Conservation (phyloP, 2,113 vertebrate species). For the Ammodytes marinus region DNA sequence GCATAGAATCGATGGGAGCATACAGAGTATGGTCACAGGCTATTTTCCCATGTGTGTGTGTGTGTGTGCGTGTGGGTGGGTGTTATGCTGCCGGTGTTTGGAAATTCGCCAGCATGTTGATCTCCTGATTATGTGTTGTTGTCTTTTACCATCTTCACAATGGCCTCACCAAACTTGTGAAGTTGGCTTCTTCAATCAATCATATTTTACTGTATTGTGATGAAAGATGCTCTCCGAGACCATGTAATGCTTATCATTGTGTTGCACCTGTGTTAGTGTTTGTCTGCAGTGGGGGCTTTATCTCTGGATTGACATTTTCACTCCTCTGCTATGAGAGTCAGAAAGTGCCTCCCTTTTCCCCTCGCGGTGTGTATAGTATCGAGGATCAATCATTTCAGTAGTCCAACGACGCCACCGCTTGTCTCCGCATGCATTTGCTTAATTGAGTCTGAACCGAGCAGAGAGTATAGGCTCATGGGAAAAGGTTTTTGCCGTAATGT, state of each 20-base stretch:
- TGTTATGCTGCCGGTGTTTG: conserved; percentile 29
- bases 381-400: conserved; percentile 35
- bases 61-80: neutral
- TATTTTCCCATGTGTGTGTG: conserved; percentile 7
- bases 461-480: conserved; percentile 3
- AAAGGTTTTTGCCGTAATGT: conserved; percentile 1
- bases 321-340: conserved; percentile 11
- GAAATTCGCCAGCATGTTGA: conserved; percentile 14
- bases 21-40: conserved; percentile 19
- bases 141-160: neutral
- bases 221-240: conserved; percentile 19
- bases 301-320: conserved; percentile 50
- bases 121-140: conserved; percentile 1
- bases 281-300: conserved; percentile 39
- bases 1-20: conserved; percentile 21
- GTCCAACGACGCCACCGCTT: neutral
- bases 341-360: conserved; percentile 18
- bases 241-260: conserved; percentile 14
- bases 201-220: conserved; percentile 10
- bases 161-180: neutral
- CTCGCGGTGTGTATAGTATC: conserved; percentile 19
- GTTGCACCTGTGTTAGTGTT: conserved; percentile 23
- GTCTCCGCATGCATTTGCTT: neutral
- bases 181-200: neutral
- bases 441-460: conserved; percentile 31